Base-by-base conservation (phyloP, 1,140 invertebrate genomes). In the Druon quercuslanigerum region DNA sequence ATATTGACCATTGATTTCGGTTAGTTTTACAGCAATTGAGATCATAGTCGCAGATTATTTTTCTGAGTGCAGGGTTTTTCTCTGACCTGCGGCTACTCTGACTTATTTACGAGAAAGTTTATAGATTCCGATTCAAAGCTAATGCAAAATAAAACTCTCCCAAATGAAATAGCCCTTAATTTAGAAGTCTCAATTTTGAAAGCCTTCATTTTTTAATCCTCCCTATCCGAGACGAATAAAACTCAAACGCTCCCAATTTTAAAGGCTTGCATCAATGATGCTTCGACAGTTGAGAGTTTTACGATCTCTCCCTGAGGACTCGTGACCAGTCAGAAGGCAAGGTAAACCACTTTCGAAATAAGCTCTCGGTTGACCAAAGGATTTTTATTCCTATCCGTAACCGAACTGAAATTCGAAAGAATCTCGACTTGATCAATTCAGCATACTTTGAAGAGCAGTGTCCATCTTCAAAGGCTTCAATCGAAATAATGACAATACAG, bases 301-400 rank as follows among this genome's bases (percentile, higher is more conserved):
- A 66, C 57, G 57, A 66, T 16, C 56, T 20, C 19, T 57, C 20
- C 20, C 33, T 14, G 57, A 66, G 19, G 57, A 25, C 57, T 16
- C 57, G 57, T 66, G 57, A 66, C 57, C 33, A 20, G 57, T 66
- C 57, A 66, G 25, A 7, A 66, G 57, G 57, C 16, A 66, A 66
- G 57, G 57, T 40, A 66, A 66, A 66, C 57, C 57, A 66, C 57
- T 66, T 25, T 66, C 25, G 57, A 66, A 66, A 66, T 66, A 66
- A 66, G 57, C 57, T 66, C 33, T 66, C 57, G 57, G 40, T 66
- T 66, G 57, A 66, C 20, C 16, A 66, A 40, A 12, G 57, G 57
- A 40, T 66, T 66, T 66, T 66, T 66, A 66, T 66, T 66, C 25
- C 57, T 8, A 33, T 17, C n/a, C 17, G 52, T 40, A 33, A 54